A percentile compares a stretch with the other conserved stretches of the same genome.
These are phyloP conservation scores for Drosophila neutralis DNA, from an alignment of 2,888 invertebrate species.

Conservation along the genomic window DNA sequence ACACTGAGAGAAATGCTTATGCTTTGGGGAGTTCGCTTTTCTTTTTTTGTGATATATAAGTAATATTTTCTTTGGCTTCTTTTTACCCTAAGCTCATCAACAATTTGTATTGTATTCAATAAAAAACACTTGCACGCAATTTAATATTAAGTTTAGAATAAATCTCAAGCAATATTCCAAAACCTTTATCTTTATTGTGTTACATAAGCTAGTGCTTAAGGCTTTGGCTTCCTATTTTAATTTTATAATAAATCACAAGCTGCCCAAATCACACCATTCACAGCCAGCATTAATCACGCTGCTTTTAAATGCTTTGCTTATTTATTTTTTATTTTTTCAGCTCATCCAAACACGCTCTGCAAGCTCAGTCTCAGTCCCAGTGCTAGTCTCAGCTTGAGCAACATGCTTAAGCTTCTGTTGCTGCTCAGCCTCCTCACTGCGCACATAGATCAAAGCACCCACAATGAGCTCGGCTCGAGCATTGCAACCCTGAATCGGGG, in stretches of 20 bases:
- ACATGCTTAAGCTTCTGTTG: conserved; percentile 26
- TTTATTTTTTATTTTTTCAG: conserved; percentile 19
- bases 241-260: not conserved
- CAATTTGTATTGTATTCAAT: too few relatives aligned
- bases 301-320: conserved; percentile 11
- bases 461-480: conserved; percentile 15
- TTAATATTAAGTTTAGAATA: not conserved
- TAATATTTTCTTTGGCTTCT: not conserved
- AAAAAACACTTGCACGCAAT: not conserved
- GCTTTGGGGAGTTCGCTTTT: not conserved
- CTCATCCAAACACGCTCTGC: conserved; percentile 5
- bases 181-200: not conserved
- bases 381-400: not conserved
- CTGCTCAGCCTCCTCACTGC: conserved; percentile 9
- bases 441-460: conserved; percentile 1
- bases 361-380: not conserved
- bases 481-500: conserved; percentile 35
- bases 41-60: too few relatives aligned
- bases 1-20: conserved; percentile 33
- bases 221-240: not conserved
- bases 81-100: not conserved
- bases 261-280: not conserved
- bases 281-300: not conserved
- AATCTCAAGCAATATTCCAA: not conserved
- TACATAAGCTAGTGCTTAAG: not conserved